A percentile compares a stretch with the other conserved stretches of the same genome.
These are phyloP conservation scores for Argyresthia albistria DNA, from an alignment of 2,888 invertebrate genomes.

Conservation along the genomic window DNA sequence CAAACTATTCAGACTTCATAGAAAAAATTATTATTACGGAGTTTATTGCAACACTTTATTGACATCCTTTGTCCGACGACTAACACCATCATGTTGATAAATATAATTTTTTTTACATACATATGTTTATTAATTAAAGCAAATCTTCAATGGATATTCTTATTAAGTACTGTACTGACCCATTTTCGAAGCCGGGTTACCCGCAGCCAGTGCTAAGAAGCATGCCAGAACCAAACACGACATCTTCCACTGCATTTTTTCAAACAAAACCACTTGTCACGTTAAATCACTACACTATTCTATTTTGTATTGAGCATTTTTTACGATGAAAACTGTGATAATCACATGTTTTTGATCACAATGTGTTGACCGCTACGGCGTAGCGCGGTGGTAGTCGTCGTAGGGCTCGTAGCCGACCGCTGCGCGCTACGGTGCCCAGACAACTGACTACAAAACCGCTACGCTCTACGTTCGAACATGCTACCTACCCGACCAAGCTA, in stretches of 20 bases:
- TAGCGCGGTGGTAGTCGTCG: slow-evolving; percentile 9
- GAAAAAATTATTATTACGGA: too few species aligned
- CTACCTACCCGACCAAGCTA: too few species aligned
- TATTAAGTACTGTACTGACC: slow-evolving; percentile 37
- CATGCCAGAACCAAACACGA: slow-evolving; percentile 25
- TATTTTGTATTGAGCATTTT: slow-evolving; percentile 16
- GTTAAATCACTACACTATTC: slow-evolving; percentile 7
- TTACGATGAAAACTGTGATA: neutral
- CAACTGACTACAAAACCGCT: slow-evolving; percentile 37
- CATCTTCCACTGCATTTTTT: slow-evolving; percentile 47
- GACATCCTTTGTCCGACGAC: too few species aligned
- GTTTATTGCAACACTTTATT: too few species aligned
- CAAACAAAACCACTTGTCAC: slow-evolving; percentile 20
- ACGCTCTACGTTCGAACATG: slow-evolving; percentile 29
- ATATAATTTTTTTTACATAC: too few species aligned
- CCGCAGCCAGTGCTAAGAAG: slow-evolving; percentile 30
- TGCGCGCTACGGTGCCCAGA: slow-evolving; percentile 45
- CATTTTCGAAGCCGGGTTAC: slow-evolving; percentile 58
- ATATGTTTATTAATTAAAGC: too few species aligned
- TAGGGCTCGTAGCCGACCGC: slow-evolving; percentile 33
- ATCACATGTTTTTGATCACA: slow-evolving; percentile 12
- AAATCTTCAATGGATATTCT: too few species aligned
- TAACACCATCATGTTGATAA: too few species aligned
- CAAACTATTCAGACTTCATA: too few species aligned
- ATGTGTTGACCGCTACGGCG: slow-evolving; percentile 3